Evolutionary conservation across 2,113 vertebrate species (phyloP).

Genomic region (Pipra filicauda): DNA sequence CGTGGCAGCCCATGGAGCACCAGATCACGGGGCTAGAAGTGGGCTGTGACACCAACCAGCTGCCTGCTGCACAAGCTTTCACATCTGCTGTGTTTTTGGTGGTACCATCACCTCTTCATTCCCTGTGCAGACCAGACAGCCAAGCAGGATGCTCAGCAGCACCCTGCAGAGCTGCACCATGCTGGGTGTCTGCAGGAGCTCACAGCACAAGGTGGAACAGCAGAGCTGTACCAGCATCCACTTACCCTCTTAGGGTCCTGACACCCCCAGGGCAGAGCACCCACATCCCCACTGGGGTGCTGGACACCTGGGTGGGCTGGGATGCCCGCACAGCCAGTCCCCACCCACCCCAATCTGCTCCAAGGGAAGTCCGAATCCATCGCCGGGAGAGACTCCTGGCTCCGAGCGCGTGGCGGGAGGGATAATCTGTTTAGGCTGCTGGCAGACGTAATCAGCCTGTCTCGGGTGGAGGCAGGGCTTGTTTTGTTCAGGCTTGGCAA

Average conservation of each 20-base stretch:
- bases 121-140: fast-evolving
- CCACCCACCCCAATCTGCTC: not conserved
- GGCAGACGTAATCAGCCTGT: constrained; percentile 33
- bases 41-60: not conserved
- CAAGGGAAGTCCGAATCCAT: not conserved
- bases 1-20: fast-evolving
- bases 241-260: not conserved
- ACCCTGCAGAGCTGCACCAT: fast-evolving
- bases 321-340: not conserved
- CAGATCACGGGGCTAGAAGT: not conserved
- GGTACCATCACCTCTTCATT: not conserved
- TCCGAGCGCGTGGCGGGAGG: not conserved
- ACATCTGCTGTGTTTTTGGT: not conserved
- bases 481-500: constrained; percentile 59
- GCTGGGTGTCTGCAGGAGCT: not conserved
- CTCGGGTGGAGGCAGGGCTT: constrained; percentile 33
- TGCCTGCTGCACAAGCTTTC: not conserved
- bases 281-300: not conserved
- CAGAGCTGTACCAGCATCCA: not conserved
- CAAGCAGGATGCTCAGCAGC: not conserved
- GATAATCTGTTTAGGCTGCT: constrained; percentile 51
- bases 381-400: constrained; percentile 14
- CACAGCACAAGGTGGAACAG: not conserved
- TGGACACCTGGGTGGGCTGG: too few relatives aligned
- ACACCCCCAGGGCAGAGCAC: not conserved